Evolutionary conservation across 1,140 invertebrate genomes (phyloP), one percentile per base, ranked within the genome.

Genomic region (Zaprionus ornatus): DNA sequence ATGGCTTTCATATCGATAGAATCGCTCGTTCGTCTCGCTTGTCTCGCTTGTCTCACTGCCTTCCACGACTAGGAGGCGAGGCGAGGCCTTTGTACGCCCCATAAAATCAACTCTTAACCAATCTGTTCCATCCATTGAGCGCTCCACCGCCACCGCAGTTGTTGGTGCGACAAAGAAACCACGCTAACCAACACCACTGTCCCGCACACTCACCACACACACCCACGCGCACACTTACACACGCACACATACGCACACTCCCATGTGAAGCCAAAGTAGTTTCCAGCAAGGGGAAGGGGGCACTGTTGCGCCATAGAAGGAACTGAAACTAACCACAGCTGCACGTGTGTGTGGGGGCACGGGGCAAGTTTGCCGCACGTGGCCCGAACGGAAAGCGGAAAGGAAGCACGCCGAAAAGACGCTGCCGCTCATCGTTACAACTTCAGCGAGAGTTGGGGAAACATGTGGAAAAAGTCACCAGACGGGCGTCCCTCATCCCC

Each of bases 161-260:
- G 79, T 72, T 81, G 68, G 77, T 75, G 67, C 63, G 72, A 79
- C 79, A 81, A 81, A 81, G 79, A 76, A 79, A 79, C 77, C 79
- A 48, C 77, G 62, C 57, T 64, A 50, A 50, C 45, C 45, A 23
- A 21, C 9, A 23, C 45, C 19, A 21, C 45, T 50, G 45, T 10
- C 45, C 45, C 45, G 45, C 45, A 50, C 45, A 50, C 45, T 50
- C 45, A 50, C 45, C 50, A 68, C 57, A 63, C 56, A 68, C 35
- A 61, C 35, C 45, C 37, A 57, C 12, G 19, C 23, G 64, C 13
- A 17, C 48, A 64, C n/a, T 42, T 17, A 35, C 57, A 55, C 67
- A 68, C 45, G 5, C 25, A 25, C 35, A 61, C 63, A 50, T 10
- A 45, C 42, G 56, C 40, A 45, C 40, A 19, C 10, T 25, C 48